These are phyloP conservation scores for Cydia fagiglandana DNA, from an alignment of 1,140 invertebrate genomes.

Conservation along the genomic window DNA sequence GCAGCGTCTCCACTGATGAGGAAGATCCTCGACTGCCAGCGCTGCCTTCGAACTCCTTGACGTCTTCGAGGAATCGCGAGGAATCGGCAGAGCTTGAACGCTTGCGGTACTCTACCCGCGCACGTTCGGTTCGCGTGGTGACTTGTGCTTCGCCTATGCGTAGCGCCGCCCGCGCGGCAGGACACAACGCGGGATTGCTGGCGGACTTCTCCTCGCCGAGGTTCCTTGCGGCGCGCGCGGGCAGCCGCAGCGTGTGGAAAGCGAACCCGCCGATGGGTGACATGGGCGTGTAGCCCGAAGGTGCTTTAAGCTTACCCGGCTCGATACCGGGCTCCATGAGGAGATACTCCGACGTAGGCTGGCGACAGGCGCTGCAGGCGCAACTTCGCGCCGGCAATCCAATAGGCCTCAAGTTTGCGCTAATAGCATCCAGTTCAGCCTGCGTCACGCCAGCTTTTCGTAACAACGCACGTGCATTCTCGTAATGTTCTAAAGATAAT, in stretches of 20 bases:
- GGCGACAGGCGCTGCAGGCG: constrained; percentile 63
- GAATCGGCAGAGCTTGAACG: constrained; percentile 87
- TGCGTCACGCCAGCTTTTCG: constrained; percentile 72
- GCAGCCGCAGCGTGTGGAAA: constrained; percentile 59
- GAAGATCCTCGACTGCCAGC: constrained; percentile 66
- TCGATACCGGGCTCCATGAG: constrained; percentile 82
- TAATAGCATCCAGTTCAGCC: constrained; percentile 65
- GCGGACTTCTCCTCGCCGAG: constrained; percentile 80
- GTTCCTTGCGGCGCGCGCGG: constrained; percentile 54
- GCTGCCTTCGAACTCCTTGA: constrained; percentile 76
- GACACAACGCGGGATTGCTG: constrained; percentile 83
- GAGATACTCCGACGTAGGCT: constrained; percentile 81
- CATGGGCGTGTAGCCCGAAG: constrained; percentile 84
- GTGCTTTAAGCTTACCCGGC: constrained; percentile 49
- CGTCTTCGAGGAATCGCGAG: constrained; percentile 82
- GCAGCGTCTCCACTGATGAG: constrained; percentile 74
- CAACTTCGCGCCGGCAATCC: constrained; percentile 46
- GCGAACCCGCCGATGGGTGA: constrained; percentile 80
- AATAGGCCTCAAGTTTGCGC: constrained; percentile 65
- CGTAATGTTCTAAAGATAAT: constrained; percentile 84
- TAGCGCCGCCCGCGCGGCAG: constrained; percentile 54
- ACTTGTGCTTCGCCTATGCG: constrained; percentile 15
- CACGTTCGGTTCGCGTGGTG: constrained; percentile 37
- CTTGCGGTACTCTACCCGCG: constrained; percentile 62
- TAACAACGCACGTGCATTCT: constrained; percentile 83